These are phyloP conservation scores for Ypsolopha scabrella DNA, from an alignment of 2,888 invertebrate species.

Conservation along the genomic window DNA sequence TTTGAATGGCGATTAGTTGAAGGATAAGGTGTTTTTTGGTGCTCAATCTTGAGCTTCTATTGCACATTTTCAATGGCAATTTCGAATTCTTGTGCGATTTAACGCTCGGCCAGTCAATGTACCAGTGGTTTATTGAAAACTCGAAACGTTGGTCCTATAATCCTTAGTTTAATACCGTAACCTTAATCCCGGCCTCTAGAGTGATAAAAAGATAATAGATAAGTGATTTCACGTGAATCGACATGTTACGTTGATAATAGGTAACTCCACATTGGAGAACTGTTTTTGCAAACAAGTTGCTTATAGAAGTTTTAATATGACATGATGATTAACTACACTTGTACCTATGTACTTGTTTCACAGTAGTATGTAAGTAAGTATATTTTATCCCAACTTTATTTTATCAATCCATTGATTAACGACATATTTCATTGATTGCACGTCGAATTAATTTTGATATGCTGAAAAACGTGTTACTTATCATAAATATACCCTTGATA, in stretches of 20 bases:
- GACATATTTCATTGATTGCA: too few species aligned
- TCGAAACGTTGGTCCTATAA: slow-evolving; percentile 2
- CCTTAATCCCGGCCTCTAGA: slow-evolving; percentile 6
- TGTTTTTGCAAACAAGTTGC: background rate
- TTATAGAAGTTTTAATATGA: background rate
- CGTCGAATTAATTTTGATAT: too few species aligned
- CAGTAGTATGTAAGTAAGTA: too few species aligned
- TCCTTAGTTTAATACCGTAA: background rate
- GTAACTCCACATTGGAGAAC: background rate
- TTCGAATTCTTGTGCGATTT: slow-evolving; percentile 4
- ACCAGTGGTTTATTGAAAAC: slow-evolving; percentile 4
- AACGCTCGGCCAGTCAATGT: slow-evolving; percentile 3
- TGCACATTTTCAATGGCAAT: slow-evolving; percentile 1
- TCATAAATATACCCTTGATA: too few species aligned
- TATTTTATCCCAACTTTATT: too few species aligned
- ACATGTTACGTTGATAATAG: background rate
- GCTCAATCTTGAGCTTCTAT: slow-evolving; percentile 1
- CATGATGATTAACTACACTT: too few species aligned
- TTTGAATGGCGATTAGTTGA: slow-evolving; percentile 2
- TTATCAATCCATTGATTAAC: too few species aligned
- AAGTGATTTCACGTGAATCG: slow-evolving; percentile 4
- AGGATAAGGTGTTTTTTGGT: slow-evolving; percentile 1
- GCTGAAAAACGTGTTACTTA: too few species aligned
- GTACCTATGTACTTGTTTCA: too few species aligned
- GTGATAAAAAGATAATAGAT: slow-evolving; percentile 3